These are phyloP conservation scores for Halichoeres trimaculatus DNA, from an alignment of 2,113 vertebrate species.

Conservation along the genomic window DNA sequence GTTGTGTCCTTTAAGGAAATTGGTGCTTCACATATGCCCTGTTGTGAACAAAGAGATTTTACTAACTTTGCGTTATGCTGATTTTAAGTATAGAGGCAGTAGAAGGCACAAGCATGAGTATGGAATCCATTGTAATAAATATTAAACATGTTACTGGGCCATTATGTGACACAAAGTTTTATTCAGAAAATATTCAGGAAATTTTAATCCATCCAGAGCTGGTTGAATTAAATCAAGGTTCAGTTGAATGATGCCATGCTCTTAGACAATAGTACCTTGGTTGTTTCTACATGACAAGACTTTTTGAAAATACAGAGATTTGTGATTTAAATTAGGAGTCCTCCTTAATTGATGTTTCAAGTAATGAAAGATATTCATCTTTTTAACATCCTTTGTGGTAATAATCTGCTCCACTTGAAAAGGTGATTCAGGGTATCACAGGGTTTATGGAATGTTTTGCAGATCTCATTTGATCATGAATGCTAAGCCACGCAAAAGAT, in stretches of 20 bases:
- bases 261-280: too few species aligned
- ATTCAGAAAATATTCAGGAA: not conserved
- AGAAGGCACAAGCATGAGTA: not conserved
- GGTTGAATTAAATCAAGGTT: not conserved
- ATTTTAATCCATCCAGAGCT: not conserved
- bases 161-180: not conserved
- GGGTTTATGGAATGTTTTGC: not conserved
- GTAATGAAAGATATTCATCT: not conserved
- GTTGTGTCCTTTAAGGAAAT: too few species aligned
- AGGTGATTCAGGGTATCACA: not conserved
- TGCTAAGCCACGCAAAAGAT: constrained; percentile 6
- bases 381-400: not conserved
- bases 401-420: not conserved
- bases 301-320: not conserved
- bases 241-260: not conserved
- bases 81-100: not conserved
- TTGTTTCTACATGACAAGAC: not conserved
- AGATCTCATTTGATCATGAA: not conserved
- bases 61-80: not conserved
- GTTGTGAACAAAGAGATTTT: too few species aligned
- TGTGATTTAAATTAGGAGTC: not conserved
- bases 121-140: not conserved
- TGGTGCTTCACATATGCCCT: too few species aligned
- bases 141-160: not conserved
- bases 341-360: not conserved